Evolutionary conservation across 2,797 vertebrate genomes (phyloP).

Genomic region (Urophycis tenuis): DNA sequence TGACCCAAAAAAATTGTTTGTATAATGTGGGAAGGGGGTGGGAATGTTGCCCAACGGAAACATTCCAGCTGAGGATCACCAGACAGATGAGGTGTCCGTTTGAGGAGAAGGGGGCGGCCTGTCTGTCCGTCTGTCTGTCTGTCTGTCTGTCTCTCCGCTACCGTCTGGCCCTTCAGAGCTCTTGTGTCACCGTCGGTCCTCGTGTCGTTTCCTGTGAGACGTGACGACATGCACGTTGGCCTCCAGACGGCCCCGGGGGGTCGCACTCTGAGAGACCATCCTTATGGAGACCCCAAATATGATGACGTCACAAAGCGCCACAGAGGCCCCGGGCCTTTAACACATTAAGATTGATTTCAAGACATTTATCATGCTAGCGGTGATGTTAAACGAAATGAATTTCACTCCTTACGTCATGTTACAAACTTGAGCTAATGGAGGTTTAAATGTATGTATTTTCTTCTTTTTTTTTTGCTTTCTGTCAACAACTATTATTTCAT

Average conservation of each 20-base stretch:
- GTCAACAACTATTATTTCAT: too few relatives aligned
- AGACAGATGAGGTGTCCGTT: neutral
- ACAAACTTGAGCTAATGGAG: neutral
- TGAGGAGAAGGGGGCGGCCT: neutral
- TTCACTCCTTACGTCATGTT: neutral
- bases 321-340: neutral
- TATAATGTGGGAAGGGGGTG: neutral
- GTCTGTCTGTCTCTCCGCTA: neutral
- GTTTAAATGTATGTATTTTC: too few relatives aligned
- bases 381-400: neutral
- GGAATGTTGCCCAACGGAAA: neutral
- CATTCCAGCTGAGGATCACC: neutral
- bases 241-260: neutral
- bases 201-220: neutral
- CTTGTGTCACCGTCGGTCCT: neutral
- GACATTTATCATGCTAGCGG: neutral
- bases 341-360: neutral
- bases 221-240: neutral
- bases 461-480: too few relatives aligned
- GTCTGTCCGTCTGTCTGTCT: too few relatives aligned
- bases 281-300: neutral
- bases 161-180: neutral
- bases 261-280: neutral
- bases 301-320: neutral
- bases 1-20: too few relatives aligned